These are phyloP conservation scores for Cydia pomonella DNA, from an alignment of 1,140 invertebrate genomes.

Conservation along the genomic window DNA sequence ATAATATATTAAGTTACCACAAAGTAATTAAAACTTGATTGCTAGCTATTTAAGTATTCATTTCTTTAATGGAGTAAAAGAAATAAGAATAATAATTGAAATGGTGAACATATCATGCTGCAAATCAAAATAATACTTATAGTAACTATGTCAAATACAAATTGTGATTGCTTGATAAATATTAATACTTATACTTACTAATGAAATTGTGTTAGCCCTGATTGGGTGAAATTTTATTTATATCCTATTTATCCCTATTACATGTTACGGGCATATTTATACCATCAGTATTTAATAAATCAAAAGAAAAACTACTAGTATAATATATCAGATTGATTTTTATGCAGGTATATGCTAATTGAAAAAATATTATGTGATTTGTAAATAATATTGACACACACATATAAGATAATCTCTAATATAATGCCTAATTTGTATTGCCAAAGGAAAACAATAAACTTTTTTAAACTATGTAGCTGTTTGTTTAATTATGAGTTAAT, in stretches of 20 bases:
- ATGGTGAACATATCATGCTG: neutral
- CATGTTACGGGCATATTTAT: neutral
- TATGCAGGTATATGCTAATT: conserved; percentile 32
- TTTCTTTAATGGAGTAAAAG: too few species aligned
- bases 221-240: neutral
- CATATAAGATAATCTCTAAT: conserved; percentile 32
- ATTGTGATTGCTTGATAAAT: neutral
- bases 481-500: conserved; percentile 9
- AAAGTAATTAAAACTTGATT: neutral
- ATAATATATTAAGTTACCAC: neutral
- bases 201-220: neutral
- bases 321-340: neutral
- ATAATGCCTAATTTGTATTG: conserved; percentile 39
- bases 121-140: neutral
- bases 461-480: conserved; percentile 40
- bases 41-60: too few species aligned
- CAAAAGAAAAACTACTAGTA: neutral
- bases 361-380: conserved; percentile 44
- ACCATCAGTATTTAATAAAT: neutral
- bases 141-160: neutral
- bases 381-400: conserved; percentile 42
- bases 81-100: neutral
- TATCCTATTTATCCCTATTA: neutral
- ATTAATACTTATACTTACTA: neutral
- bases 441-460: conserved; percentile 45